Evolutionary conservation across 2,113 vertebrate genomes (phyloP).

Genomic region (Tragelaphus scriptus): DNA sequence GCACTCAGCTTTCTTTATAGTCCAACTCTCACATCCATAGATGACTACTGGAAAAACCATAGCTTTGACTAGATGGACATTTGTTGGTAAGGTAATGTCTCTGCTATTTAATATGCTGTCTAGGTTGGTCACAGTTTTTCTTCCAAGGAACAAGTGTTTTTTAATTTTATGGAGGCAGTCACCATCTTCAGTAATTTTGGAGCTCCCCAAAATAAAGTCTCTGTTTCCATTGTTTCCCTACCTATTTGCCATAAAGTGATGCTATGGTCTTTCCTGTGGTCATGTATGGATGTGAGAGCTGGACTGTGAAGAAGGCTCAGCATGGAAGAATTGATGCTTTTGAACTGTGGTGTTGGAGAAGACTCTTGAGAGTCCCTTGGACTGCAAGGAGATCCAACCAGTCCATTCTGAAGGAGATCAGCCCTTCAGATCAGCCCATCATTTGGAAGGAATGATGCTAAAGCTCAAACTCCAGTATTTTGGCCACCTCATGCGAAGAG

Average conservation of each 20-base stretch:
- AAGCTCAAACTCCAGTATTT: no score
- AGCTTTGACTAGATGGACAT: neutral
- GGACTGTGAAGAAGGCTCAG: no score
- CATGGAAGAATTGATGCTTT: no score
- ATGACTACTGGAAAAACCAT: neutral
- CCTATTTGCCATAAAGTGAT: neutral
- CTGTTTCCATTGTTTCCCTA: neutral
- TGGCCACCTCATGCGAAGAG: no score
- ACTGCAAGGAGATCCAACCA: no score
- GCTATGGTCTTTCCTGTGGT: no score
- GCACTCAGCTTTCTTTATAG: neutral
- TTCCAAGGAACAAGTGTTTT: neutral
- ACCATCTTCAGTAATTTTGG: neutral
- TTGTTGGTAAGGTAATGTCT: neutral
- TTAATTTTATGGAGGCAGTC: neutral
- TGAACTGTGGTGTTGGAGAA: no score
- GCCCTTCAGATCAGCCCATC: no score
- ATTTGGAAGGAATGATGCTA: no score
- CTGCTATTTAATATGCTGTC: neutral
- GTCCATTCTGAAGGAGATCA: no score
- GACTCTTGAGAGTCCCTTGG: no score
- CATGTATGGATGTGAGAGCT: no score
- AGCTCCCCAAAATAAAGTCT: accelerated
- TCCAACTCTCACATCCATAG: neutral
- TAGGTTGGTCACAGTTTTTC: neutral